Percentiles rank a stretch among this genome's conserved stretches.
Conservation (phyloP, 2,888 invertebrate species). For the Napeogenes inachia region DNA sequence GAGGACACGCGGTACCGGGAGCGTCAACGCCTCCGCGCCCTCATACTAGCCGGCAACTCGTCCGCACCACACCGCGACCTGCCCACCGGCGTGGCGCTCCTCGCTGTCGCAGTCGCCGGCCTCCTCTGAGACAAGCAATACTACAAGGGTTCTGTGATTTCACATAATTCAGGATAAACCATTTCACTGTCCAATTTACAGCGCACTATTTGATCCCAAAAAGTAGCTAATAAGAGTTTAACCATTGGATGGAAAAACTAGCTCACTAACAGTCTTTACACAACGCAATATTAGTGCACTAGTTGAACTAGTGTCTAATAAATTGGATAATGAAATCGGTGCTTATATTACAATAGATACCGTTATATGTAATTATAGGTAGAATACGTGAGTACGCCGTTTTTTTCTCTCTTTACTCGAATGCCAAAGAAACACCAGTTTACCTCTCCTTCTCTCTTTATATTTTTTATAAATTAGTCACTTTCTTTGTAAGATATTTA, state of each 20-base stretch:
- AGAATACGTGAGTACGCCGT: slow-evolving; percentile 7
- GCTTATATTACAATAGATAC: slow-evolving; percentile 4
- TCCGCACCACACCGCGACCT: slow-evolving; percentile 56
- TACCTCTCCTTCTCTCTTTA: slow-evolving; percentile 35
- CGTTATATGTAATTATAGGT: background rate
- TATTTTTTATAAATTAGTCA: slow-evolving; percentile 19
- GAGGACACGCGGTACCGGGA: slow-evolving; percentile 79
- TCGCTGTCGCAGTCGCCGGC: slow-evolving; percentile 63
- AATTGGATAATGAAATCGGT: too few relatives aligned
- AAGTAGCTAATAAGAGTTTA: too few relatives aligned
- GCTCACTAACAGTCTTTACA: too few relatives aligned
- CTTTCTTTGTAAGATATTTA: slow-evolving; percentile 9
- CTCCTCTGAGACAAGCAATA: slow-evolving; percentile 50
- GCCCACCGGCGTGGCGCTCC: slow-evolving; percentile 56
- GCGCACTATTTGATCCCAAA: too few relatives aligned
- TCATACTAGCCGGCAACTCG: slow-evolving; percentile 79
- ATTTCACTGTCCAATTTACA: too few relatives aligned
- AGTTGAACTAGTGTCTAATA: too few relatives aligned
- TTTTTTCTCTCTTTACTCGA: slow-evolving; percentile 23
- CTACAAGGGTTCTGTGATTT: too few relatives aligned
- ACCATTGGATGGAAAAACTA: too few relatives aligned
- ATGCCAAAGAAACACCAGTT: slow-evolving; percentile 37
- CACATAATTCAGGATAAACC: too few relatives aligned
- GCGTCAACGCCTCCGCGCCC: slow-evolving; percentile 77
- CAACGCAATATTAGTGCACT: too few relatives aligned